Evolutionary conservation across 2,888 invertebrate species (phyloP).

Genomic region (Ectemnius continuus): DNA sequence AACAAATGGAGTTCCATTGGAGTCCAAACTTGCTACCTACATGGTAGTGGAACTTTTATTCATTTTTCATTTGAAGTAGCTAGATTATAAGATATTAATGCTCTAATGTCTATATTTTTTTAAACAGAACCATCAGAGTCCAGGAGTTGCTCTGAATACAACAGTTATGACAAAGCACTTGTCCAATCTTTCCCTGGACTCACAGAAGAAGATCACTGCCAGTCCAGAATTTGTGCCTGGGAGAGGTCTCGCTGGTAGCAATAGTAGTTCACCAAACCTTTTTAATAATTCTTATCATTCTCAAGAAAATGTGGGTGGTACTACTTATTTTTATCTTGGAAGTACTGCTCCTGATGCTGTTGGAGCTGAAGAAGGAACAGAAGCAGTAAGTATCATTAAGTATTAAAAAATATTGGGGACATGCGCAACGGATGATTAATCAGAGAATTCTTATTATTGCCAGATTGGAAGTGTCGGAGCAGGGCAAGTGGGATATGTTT

Average conservation of each 20-base stretch:
- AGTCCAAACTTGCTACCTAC: slow-evolving; percentile 91
- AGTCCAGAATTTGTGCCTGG: slow-evolving; percentile 75
- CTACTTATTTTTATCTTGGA: slow-evolving; percentile 94
- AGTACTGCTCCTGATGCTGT: slow-evolving; percentile 69
- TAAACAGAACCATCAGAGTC: slow-evolving; percentile 74
- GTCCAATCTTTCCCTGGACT: slow-evolving; percentile 74
- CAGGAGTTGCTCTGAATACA: slow-evolving; percentile 67
- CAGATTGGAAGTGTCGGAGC: slow-evolving; percentile 68
- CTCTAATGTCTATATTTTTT: slow-evolving; percentile 19
- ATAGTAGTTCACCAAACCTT: slow-evolving; percentile 74
- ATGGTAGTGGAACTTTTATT: slow-evolving; percentile 81
- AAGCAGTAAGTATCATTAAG: slow-evolving; percentile 63
- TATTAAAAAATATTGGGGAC: not conserved
- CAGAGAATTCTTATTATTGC: slow-evolving; percentile 14
- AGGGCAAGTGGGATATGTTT: slow-evolving; percentile 79
- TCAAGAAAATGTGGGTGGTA: slow-evolving; percentile 95
- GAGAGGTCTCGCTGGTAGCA: slow-evolving; percentile 71
- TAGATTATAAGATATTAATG: slow-evolving; percentile 20
- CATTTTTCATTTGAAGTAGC: slow-evolving; percentile 28
- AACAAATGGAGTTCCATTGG: slow-evolving; percentile 88
- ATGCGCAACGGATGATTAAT: not conserved
- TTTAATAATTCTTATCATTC: slow-evolving; percentile 76
- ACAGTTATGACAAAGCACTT: slow-evolving; percentile 75
- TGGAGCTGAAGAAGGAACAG: slow-evolving; percentile 68
- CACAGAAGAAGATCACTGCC: slow-evolving; percentile 71